Conservation (phyloP, 2,113 vertebrate genomes). For the Heteronetta atricapilla region DNA sequence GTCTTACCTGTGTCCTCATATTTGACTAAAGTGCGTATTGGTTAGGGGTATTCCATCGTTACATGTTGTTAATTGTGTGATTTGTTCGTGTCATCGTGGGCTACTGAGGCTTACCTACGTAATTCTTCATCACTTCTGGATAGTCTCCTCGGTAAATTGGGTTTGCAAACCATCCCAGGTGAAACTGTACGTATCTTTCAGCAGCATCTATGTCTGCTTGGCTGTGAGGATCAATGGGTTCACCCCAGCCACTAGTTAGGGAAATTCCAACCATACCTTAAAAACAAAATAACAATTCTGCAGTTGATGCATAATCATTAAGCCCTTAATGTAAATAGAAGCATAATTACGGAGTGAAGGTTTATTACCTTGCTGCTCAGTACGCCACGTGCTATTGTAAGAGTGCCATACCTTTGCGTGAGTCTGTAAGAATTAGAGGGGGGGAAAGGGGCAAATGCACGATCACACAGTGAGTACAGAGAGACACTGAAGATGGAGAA, state of each 20-base stretch:
- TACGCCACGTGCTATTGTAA: conserved; percentile 86
- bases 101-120: conserved; percentile 77
- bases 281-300: background rate
- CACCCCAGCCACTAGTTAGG: conserved; percentile 89
- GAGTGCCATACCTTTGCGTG: conserved; percentile 92
- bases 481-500: background rate
- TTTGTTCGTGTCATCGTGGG: accelerated
- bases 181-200: conserved; percentile 92
- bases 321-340: background rate
- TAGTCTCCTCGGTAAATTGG: conserved; percentile 94
- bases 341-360: background rate
- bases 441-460: too few species aligned
- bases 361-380: conserved; percentile 84
- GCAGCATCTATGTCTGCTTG: conserved; percentile 88
- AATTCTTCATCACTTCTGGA: conserved; percentile 93
- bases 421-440: conserved; percentile 73
- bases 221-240: conserved; percentile 88
- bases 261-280: conserved; percentile 91
- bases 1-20: background rate
- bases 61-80: background rate
- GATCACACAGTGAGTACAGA: background rate
- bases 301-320: background rate
- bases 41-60: background rate
- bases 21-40: accelerated
- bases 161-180: conserved; percentile 94